phyloP scores from a whole-genome alignment of 2,888 invertebrate genomes.

The Zelleria hepariella region DNA sequence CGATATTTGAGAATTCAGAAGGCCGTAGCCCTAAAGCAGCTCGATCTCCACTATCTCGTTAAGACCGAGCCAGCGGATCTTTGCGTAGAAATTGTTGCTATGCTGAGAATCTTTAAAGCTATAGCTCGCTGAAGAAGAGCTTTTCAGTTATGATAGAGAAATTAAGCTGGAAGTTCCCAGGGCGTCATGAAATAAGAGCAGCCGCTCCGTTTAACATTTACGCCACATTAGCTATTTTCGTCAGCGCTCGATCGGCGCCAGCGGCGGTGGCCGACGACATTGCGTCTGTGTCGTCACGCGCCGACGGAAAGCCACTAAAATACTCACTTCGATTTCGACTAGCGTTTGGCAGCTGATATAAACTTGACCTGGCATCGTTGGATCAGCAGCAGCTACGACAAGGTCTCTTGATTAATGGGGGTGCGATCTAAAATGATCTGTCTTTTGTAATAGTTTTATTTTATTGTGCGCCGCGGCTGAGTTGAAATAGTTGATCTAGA shows the following conservation, averaged over 20 bases:
- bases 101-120: too few species aligned
- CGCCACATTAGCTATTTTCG: neutral
- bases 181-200: too few species aligned
- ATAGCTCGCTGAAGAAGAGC: too few species aligned
- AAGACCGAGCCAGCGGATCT: too few species aligned
- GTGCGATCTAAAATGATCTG: constrained; percentile 5
- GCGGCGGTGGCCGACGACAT: too few species aligned
- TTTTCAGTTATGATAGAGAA: too few species aligned
- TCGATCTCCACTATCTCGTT: too few species aligned
- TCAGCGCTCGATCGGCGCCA: neutral
- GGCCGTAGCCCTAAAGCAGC: too few species aligned
- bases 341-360: constrained; percentile 9
- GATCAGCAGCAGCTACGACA: neutral
- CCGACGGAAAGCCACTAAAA: constrained; percentile 1
- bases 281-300: constrained; percentile 1
- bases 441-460: constrained; percentile 4
- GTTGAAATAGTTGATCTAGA: neutral
- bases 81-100: too few species aligned
- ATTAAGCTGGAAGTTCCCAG: too few species aligned
- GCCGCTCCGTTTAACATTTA: neutral
- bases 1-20: too few species aligned
- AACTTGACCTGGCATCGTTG: constrained; percentile 5
- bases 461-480: neutral
- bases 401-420: constrained; percentile 5
- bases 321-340: constrained; percentile 9